Base-by-base conservation (phyloP, 92 coral and sea anemone species). In the Siderastrea siderea region DNA sequence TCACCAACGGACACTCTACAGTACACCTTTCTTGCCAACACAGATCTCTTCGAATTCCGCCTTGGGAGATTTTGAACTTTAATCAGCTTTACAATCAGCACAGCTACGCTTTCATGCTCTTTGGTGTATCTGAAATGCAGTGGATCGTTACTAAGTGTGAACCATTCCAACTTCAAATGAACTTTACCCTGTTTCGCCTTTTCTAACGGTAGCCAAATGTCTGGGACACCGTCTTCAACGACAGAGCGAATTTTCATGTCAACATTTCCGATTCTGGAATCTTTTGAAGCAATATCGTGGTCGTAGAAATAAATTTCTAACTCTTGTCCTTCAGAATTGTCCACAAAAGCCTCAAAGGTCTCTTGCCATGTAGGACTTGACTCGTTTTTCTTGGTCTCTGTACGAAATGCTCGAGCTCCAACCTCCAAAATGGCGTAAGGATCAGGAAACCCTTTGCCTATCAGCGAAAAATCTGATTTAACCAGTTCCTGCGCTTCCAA, bases 321-420 rank as follows among this genome's bases (percentile, higher is more conserved):
- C 79, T 95, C 94, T 57, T 96, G 99, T 6, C 96, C 99, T 76
- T 95, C 95, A 4, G 95, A 93, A 75, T 95, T 96, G 84, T 96
- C 99, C 55, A 96, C 94, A 63, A 91, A 96, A 7, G 99, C 93
- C 81, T 96, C 98, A 76, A 91, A 96, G 4, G 81, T 94, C 75
- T 91, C 96, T 11, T 96, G 87, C 99, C 99, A 96, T 6, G 77
- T 92, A 2, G 99, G 99, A 47, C 85, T 91, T 48, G 90, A 94
- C 55, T 94, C 88, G 50, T 87, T 88, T 60, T 91, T 93, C 91
- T 75, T 91, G 68, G 95, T 92, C 45, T 90, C 94, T 14, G 98
- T 95, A 63, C 98, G 98, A 62, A 93, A 96, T 64, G 84, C 85
- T 84, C 95, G 98, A n/a, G 99, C 99, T 62, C 99, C 99, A 53